Evolutionary conservation across 2,113 vertebrate species (phyloP).

Genomic region (Ovibos moschatus): DNA sequence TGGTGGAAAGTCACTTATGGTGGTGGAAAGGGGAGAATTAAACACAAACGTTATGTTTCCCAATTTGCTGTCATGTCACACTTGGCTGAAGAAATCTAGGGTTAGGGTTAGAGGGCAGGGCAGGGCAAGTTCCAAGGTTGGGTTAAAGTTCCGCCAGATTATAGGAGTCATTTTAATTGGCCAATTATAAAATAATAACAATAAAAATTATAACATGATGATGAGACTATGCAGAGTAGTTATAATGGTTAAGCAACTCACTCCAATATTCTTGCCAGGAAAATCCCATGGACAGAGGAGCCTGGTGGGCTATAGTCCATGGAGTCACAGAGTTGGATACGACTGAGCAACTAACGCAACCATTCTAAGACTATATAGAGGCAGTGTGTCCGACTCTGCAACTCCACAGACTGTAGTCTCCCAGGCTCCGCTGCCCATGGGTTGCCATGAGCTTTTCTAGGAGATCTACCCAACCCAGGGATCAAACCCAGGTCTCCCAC

Average conservation of each 20-base stretch:
- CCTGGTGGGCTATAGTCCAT: not conserved
- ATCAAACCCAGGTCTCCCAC: not conserved
- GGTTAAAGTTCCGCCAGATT: not conserved
- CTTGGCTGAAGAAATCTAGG: not conserved
- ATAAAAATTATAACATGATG: not conserved
- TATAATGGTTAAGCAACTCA: not conserved
- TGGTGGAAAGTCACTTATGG: not conserved
- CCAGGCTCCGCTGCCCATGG: not conserved
- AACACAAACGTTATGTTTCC: not conserved
- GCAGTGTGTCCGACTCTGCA: fast-evolving
- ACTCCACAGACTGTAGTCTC: not conserved
- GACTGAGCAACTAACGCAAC: not conserved
- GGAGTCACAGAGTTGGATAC: not conserved
- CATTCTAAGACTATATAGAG: not conserved
- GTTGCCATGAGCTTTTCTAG: not conserved
- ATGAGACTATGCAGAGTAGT: not conserved
- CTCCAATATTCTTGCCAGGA: not conserved
- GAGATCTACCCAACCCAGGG: not conserved
- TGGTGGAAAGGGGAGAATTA: not conserved
- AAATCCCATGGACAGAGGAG: not conserved
- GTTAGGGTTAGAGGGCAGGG: not conserved
- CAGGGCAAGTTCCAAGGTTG: not conserved
- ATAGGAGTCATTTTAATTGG: not conserved
- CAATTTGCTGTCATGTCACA: not conserved
- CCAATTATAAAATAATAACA: not conserved